Base-by-base conservation (phyloP, 2,888 invertebrate genomes). In the Drosophila emarginata region DNA sequence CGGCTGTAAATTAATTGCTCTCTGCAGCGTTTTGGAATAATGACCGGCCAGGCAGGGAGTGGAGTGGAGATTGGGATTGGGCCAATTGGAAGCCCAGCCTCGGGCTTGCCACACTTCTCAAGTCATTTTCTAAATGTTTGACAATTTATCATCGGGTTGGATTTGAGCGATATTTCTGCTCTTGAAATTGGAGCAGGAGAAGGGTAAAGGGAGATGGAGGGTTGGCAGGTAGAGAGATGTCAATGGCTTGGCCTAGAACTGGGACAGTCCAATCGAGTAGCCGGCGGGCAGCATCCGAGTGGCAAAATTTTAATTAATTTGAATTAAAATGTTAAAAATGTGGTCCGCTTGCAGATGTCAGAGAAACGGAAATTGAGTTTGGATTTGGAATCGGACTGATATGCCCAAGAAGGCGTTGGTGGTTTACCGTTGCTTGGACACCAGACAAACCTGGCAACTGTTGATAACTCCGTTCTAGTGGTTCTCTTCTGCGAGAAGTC, bases 331-430 rank as follows among this genome's bases (percentile, higher is more conserved):
- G 82, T 82, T 81, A 53, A 39, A 65, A 67, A 77, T 28, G 61
- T 40, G 64, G 63, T 50, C 39, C 61, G 54, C 62, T 51, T 66
- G 52, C 66, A 73, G 72, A 64, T 61, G 54, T 63, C 65, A 59
- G 72, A 68, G 67, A 69, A 74, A 66, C 68, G 61, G 66, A 59
- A 66, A 59, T 12, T 39, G 50, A 63, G 52, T 51, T 23, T 56
- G n/a, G 14, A 14, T 14, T 39, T 6, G 15, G 54, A 14, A 36
- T 28, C 32, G 26, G 50, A 51, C 75, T 72, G 82, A 87, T 79
- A 87, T 77, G 73, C 81, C 74, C 57, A 75, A 81, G 77, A 82
- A 87, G 87, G 82, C 87, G 82, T 87, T 79, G 82, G 82, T 85
- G 87, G 74, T 84, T 84, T 82, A 87, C 82, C 87, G 85, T 87